A percentile compares a stretch with the other conserved stretches of the same genome.
These are phyloP conservation scores for Graphium colonna DNA, from an alignment of 2,888 invertebrate genomes.

Conservation along the genomic window DNA sequence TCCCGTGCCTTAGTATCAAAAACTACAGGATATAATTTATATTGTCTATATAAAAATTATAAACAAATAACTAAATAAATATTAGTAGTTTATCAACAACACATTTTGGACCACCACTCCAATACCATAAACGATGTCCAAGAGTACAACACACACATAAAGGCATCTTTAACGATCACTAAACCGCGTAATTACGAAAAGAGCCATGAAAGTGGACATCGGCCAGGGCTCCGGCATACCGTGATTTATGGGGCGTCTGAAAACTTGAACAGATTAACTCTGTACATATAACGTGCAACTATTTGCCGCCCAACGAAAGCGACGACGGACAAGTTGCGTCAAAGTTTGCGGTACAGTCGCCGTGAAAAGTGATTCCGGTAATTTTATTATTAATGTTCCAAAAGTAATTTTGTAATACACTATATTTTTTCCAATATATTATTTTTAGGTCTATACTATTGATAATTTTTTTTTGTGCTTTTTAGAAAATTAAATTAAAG, in stretches of 20 bases:
- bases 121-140: neutral
- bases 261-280: slow-evolving; percentile 36
- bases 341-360: slow-evolving; percentile 1
- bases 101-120: too few species aligned
- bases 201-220: slow-evolving; percentile 15
- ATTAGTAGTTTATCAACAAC: too few species aligned
- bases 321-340: neutral
- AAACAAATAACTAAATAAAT: too few species aligned
- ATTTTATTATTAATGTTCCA: too few species aligned
- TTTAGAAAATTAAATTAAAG: too few species aligned
- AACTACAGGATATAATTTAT: too few species aligned
- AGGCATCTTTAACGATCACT: slow-evolving; percentile 17
- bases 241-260: slow-evolving; percentile 32
- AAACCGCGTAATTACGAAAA: slow-evolving; percentile 14
- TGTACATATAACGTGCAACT: slow-evolving; percentile 28
- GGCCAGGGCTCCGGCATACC: slow-evolving; percentile 13
- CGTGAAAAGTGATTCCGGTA: slow-evolving; percentile 1
- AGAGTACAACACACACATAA: slow-evolving; percentile 1
- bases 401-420: too few species aligned
- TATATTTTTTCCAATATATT: too few species aligned
- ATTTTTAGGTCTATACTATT: too few species aligned
- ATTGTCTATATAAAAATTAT: too few species aligned
- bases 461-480: too few species aligned
- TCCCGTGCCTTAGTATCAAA: too few species aligned
- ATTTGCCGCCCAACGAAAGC: slow-evolving; percentile 24